Evolutionary conservation across 2,888 invertebrate species (phyloP), one percentile per base, ranked within the genome.

Genomic region (Phorcus lineatus): DNA sequence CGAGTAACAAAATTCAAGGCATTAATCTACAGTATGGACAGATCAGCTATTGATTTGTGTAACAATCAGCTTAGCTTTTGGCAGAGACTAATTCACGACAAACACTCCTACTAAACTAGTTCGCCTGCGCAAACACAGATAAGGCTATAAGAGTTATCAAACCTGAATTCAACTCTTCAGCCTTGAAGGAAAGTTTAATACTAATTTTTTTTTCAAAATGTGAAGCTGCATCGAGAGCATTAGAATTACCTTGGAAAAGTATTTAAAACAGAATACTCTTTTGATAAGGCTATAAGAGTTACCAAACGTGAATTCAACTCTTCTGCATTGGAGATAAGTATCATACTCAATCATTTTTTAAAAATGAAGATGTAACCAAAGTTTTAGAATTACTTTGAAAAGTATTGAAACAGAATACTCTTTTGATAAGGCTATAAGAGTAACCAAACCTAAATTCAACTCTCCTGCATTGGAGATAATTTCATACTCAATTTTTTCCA

Each of bases 61-160:
- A 76, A 31, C 54, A 76, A 55, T 55, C 76, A 54, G 76, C 76
- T 76, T 76, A 76, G 53, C 54, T 28, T 19, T 31, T 55, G 54
- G 54, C 31, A 24, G 55, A 16, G 55, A 76, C 55, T 53, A 76
- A 76, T 55, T 24, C 76, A 13, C 7, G 31, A 55, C 55, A 76
- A 76, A 76, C 55, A 76, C 54, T 76, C 54, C 75, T 28, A 75
- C 53, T 75, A 22, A 75, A 75, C 52, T 52, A 75, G 75, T 53
- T n/a, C 47, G 75, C 53, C 75, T 75, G 75, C 47, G 7, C 75
- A 75, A 75, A 75, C 53, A 75, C 22, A 75, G 75, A 75, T 75
- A 70, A 70, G 70, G 36, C 70, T 36, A 70, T n/a, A 70, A 70
- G 70, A 70, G 70, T 70, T 70, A 70, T 70, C 70, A 70, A 36